Percentiles rank a stretch among this genome's conserved stretches.
Conservation (phyloP, 1,140 invertebrate species). For the Drosophila bifasciata region DNA sequence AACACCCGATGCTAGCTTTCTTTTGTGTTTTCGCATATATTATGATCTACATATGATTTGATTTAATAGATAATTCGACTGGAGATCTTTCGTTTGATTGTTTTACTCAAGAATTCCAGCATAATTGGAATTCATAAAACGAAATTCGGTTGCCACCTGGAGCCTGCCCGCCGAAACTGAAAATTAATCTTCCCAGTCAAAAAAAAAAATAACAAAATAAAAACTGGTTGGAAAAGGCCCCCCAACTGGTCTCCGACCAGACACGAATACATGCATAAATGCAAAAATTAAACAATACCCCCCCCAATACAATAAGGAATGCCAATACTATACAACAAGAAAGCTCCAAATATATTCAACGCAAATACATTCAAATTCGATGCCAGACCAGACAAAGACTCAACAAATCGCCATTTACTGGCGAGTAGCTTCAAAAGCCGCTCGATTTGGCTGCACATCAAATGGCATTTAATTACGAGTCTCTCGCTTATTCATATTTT, state of each 20-base stretch:
- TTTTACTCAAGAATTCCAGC: no score
- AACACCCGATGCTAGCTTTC: no score
- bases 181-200: conserved; percentile 39
- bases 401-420: conserved; percentile 16
- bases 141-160: conserved; percentile 21
- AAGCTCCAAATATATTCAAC: conserved; percentile 25
- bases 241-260: conserved; percentile 21
- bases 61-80: no score
- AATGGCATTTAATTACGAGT: conserved; percentile 33
- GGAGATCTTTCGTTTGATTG: no score
- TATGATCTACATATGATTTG: no score
- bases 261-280: conserved; percentile 46
- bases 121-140: not conserved
- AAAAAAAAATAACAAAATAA: conserved; percentile 9
- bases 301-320: no score
- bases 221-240: conserved; percentile 47
- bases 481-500: conserved; percentile 12
- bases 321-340: not conserved
- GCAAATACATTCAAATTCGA: conserved; percentile 30
- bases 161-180: not conserved
- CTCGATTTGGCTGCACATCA: conserved; percentile 41
- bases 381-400: conserved; percentile 3
- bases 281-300: conserved; percentile 20
- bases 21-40: no score
- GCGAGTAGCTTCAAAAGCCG: conserved; percentile 8